Conservation (phyloP, 2,888 invertebrate genomes). For the Psylliodes chrysocephalus region DNA sequence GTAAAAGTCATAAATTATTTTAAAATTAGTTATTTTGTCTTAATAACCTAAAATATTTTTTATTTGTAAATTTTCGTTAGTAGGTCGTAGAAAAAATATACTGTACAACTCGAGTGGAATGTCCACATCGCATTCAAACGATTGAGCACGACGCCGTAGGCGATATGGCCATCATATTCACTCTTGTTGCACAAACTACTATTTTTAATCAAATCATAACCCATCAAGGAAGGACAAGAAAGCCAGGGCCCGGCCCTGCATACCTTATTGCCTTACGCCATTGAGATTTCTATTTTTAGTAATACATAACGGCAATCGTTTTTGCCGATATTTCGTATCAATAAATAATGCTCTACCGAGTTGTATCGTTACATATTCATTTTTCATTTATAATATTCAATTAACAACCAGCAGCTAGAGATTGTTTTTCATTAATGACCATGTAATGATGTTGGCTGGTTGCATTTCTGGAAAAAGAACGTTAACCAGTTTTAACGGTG, state of each 20-base stretch:
- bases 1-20: no score
- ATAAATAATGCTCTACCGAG: background rate
- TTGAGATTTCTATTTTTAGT: slow-evolving; percentile 8
- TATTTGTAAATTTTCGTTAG: no score
- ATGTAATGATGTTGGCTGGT: background rate
- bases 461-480: background rate
- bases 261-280: background rate
- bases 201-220: no score
- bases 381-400: slow-evolving; percentile 1
- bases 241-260: background rate
- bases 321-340: background rate
- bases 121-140: no score
- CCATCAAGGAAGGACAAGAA: no score
- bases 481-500: slow-evolving; percentile 11
- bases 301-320: slow-evolving; percentile 1
- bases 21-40: no score
- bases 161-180: no score
- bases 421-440: background rate
- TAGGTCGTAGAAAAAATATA: no score
- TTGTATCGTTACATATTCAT: slow-evolving; percentile 1
- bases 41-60: no score
- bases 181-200: no score
- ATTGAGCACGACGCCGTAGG: no score
- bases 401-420: background rate
- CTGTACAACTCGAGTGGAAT: no score